Evolutionary conservation across 2,113 vertebrate species (phyloP).

Genomic region (Phrynosoma blainvillii): DNA sequence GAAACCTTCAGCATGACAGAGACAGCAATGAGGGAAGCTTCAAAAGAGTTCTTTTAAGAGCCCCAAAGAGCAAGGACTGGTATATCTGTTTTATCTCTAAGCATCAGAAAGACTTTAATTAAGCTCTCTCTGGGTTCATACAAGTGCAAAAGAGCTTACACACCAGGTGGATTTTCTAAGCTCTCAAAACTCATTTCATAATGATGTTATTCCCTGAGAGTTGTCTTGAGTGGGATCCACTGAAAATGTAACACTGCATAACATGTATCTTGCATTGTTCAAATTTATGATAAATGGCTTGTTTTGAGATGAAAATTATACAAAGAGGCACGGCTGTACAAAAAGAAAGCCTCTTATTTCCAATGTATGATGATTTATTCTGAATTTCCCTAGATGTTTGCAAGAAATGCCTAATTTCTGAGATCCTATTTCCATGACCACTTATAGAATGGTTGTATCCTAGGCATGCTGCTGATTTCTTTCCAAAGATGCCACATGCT

Average conservation of each 20-base stretch:
- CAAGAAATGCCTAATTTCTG: slow-evolving; percentile 44
- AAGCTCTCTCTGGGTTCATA: slow-evolving; percentile 57
- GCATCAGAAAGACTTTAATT: slow-evolving; percentile 73
- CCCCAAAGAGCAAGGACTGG: slow-evolving; percentile 61
- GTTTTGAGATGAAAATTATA: slow-evolving; percentile 35
- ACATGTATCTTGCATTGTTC: slow-evolving; percentile 40
- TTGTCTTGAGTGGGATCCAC: slow-evolving; percentile 50
- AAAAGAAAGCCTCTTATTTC: slow-evolving; percentile 31
- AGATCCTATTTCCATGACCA: neutral
- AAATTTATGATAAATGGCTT: slow-evolving; percentile 29
- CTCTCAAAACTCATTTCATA: slow-evolving; percentile 70
- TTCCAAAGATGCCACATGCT: slow-evolving; percentile 9
- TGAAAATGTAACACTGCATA: slow-evolving; percentile 55
- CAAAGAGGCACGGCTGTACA: neutral
- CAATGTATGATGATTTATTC: slow-evolving; percentile 52
- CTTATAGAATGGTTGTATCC: neutral
- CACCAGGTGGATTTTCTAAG: slow-evolving; percentile 59
- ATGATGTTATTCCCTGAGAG: slow-evolving; percentile 68
- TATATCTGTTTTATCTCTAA: slow-evolving; percentile 67
- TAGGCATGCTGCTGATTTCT: slow-evolving; percentile 1
- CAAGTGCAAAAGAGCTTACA: slow-evolving; percentile 58
- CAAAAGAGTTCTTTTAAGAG: slow-evolving; percentile 63
- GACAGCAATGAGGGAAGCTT: slow-evolving; percentile 52
- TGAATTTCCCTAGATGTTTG: slow-evolving; percentile 36
- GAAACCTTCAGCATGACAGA: slow-evolving; percentile 49